A percentile compares a stretch with the other conserved stretches of the same genome.
Conservation (phyloP, 2,888 invertebrate species). For the Campoletis raptor region DNA sequence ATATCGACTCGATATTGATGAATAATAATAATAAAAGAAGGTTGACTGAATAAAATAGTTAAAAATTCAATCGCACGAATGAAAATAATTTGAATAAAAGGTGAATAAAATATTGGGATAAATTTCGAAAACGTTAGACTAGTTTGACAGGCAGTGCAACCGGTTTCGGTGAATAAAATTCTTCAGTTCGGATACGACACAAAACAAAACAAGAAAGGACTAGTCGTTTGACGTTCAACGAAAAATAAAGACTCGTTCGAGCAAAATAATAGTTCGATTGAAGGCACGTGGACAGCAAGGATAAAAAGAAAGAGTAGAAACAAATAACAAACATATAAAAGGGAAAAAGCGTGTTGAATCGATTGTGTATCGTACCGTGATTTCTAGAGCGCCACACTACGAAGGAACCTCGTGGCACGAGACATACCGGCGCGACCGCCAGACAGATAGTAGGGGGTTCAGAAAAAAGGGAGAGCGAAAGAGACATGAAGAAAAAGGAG, state of each 20-base stretch:
- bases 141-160: background rate
- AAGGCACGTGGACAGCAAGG: background rate
- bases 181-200: background rate
- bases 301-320: background rate
- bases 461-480: slow-evolving; percentile 47
- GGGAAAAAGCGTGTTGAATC: slow-evolving; percentile 14
- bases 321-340: slow-evolving; percentile 5
- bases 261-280: background rate
- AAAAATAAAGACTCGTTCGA: background rate
- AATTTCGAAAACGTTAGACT: background rate
- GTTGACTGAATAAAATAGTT: background rate
- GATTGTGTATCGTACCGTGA: slow-evolving; percentile 39
- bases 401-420: slow-evolving; percentile 65
- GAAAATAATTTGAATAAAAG: background rate
- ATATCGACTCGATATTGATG: background rate
- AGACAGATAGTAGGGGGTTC: slow-evolving; percentile 40
- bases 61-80: background rate
- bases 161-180: slow-evolving; percentile 5
- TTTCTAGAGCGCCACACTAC: slow-evolving; percentile 27
- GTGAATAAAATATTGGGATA: background rate
- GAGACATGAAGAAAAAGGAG: slow-evolving; percentile 29
- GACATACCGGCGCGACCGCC: slow-evolving; percentile 65
- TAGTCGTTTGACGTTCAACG: background rate
- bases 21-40: background rate
- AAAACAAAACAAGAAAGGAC: background rate